Evolutionary conservation across 2,888 invertebrate genomes (phyloP).

Genomic region (Tricholauxania praeusta): DNA sequence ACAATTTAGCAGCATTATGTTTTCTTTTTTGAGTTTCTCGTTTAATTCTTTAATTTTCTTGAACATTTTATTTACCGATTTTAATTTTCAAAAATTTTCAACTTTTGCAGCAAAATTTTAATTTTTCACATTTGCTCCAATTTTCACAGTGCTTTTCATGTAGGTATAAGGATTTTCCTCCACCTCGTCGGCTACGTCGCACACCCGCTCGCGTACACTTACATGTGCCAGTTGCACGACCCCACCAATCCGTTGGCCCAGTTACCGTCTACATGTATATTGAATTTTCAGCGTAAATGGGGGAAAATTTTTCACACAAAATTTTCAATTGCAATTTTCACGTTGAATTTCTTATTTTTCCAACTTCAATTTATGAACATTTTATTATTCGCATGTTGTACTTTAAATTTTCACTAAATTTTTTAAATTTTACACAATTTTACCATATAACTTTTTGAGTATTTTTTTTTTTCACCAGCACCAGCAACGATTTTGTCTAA

Average conservation of each 20-base stretch:
- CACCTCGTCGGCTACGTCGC: conserved; percentile 44
- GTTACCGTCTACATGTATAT: conserved; percentile 50
- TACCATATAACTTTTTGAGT: conserved; percentile 42
- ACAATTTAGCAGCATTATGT: no score
- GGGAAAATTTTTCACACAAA: conserved; percentile 41
- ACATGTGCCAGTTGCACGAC: conserved; percentile 33
- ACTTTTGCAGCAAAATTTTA: conserved; percentile 28
- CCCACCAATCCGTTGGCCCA: conserved; percentile 46
- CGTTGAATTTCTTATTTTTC: conserved; percentile 37
- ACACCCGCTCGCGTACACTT: conserved; percentile 49
- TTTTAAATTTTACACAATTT: conserved; percentile 41
- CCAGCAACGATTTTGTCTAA: conserved; percentile 64
- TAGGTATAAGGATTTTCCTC: conserved; percentile 54
- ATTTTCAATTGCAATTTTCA: conserved; percentile 44
- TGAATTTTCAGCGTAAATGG: conserved; percentile 50
- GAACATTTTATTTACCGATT: conserved; percentile 14
- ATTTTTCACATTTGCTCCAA: conserved; percentile 51
- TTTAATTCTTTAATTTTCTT: no score
- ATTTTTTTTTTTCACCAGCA: conserved; percentile 55
- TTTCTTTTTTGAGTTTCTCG: no score
- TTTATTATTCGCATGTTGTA: conserved; percentile 33
- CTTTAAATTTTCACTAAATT: conserved; percentile 36
- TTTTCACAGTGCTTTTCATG: conserved; percentile 49
- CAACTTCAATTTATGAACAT: background rate
- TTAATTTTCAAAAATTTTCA: conserved; percentile 19